phyloP scores from a whole-genome alignment of 2,888 invertebrate species.

The Mythimna albipuncta region DNA sequence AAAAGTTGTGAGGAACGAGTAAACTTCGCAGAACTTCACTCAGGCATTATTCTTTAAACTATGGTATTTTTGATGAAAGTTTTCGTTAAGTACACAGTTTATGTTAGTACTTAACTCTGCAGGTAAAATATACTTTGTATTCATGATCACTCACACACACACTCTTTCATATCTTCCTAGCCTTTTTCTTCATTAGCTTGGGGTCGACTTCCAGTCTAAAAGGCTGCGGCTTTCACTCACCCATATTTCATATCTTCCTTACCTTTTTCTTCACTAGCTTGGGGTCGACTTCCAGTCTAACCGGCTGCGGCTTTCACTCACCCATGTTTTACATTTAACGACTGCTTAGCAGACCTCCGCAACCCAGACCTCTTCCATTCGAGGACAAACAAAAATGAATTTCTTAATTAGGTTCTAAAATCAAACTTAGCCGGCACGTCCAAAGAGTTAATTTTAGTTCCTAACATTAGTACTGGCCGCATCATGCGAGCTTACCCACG shows the following conservation, averaged over 20 bases:
- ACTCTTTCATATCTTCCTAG: too few relatives aligned
- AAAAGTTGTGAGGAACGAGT: constrained; percentile 82
- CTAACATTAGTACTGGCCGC: constrained; percentile 33
- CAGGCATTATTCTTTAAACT: constrained; percentile 61
- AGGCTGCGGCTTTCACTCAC: too few relatives aligned
- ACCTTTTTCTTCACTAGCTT: too few relatives aligned
- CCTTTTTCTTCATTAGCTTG: too few relatives aligned
- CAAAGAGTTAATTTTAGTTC: constrained; percentile 24
- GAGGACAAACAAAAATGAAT: not conserved
- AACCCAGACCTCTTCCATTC: too few relatives aligned
- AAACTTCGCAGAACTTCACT: constrained; percentile 69
- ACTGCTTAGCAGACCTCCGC: too few relatives aligned
- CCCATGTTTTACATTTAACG: too few relatives aligned
- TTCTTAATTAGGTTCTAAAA: constrained; percentile 1
- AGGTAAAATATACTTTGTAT: constrained; percentile 20
- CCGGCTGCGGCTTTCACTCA: too few relatives aligned
- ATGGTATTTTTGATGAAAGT: constrained; percentile 38
- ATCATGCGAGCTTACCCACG: constrained; percentile 37
- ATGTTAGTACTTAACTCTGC: constrained; percentile 8
- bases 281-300: too few relatives aligned
- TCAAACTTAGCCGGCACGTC: not conserved
- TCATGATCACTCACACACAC: not conserved
- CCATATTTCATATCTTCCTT: too few relatives aligned
- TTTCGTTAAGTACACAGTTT: constrained; percentile 18
- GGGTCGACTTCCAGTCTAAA: too few relatives aligned